Percentiles rank a stretch among this genome's conserved stretches.
Evolutionary conservation across 2,888 invertebrate species (phyloP).

Genomic region (Cerastis rubricosa): DNA sequence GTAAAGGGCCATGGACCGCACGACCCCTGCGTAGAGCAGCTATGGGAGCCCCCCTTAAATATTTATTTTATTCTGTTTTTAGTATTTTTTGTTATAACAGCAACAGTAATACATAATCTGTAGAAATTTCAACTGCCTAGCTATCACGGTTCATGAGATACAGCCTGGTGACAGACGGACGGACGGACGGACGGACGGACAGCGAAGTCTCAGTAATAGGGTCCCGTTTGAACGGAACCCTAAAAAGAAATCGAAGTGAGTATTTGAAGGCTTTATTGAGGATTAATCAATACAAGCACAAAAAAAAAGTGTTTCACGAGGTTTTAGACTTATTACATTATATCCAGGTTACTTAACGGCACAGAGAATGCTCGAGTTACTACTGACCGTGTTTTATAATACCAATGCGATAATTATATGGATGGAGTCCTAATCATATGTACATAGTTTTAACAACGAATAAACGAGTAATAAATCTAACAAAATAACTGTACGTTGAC

Average conservation of each 20-base stretch:
- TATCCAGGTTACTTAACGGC: constrained; percentile 64
- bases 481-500: constrained; percentile 79
- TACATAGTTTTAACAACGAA: constrained; percentile 58
- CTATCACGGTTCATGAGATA: too few species aligned
- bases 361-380: constrained; percentile 27
- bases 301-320: constrained; percentile 43
- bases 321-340: constrained; percentile 53
- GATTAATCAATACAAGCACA: constrained; percentile 17
- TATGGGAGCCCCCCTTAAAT: too few species aligned
- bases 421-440: constrained; percentile 55
- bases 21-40: too few species aligned
- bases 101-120: too few species aligned
- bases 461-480: constrained; percentile 72
- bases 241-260: constrained; percentile 10
- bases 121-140: too few species aligned
- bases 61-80: too few species aligned
- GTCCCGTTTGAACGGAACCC: too few species aligned
- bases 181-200: too few species aligned
- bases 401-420: constrained; percentile 65
- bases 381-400: constrained; percentile 61
- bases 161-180: too few species aligned
- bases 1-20: too few species aligned
- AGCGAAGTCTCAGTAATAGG: too few species aligned
- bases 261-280: background rate
- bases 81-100: too few species aligned